phyloP scores from a whole-genome alignment of 2,888 invertebrate species.

The Caenorhabditis sp. region DNA sequence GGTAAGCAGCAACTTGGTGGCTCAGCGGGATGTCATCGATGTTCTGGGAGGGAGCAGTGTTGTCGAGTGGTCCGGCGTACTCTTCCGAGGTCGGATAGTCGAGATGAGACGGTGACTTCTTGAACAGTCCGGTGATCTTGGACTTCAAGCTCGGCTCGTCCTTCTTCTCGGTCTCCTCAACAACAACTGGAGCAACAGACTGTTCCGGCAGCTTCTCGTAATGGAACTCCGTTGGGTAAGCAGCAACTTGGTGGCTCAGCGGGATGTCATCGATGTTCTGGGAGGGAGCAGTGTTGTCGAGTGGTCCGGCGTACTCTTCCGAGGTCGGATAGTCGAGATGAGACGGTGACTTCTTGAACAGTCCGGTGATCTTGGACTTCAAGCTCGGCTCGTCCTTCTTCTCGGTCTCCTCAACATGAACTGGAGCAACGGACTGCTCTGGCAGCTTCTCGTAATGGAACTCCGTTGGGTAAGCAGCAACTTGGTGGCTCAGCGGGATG shows the following conservation, averaged over 20 bases:
- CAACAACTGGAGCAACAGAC: conserved; percentile 19
- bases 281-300: conserved; percentile 36
- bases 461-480: conserved; percentile 53
- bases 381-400: conserved; percentile 28
- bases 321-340: conserved; percentile 66
- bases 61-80: conserved; percentile 49
- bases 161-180: conserved; percentile 34
- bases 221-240: conserved; percentile 55
- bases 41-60: conserved; percentile 46
- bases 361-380: conserved; percentile 38
- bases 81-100: conserved; percentile 64
- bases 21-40: conserved; percentile 44
- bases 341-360: conserved; percentile 60
- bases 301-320: conserved; percentile 54
- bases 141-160: conserved; percentile 5
- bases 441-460: conserved; percentile 56
- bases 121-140: conserved; percentile 50
- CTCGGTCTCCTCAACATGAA: conserved; percentile 20
- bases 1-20: conserved; percentile 54
- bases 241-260: conserved; percentile 55
- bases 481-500: conserved; percentile 55
- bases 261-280: conserved; percentile 54
- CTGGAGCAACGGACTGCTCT: conserved; percentile 18
- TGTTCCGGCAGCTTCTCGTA: conserved; percentile 53
- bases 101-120: conserved; percentile 57